phyloP scores from a whole-genome alignment of 2,888 invertebrate species.

The Agrotis ipsilon region DNA sequence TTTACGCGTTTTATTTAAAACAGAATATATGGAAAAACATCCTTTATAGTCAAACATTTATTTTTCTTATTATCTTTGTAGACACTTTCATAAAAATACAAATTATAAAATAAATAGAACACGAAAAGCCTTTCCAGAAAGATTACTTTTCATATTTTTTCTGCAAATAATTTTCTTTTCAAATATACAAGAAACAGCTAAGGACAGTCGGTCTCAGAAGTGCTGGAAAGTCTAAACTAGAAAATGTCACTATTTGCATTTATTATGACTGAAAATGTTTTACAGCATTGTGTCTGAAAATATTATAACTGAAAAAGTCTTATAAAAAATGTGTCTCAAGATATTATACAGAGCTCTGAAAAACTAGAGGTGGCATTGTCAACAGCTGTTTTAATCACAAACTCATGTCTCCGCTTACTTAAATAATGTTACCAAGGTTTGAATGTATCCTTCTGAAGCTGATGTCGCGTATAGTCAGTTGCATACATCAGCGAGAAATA shows the following conservation, averaged over 20 bases:
- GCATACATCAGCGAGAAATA: no score
- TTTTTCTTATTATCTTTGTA: not conserved
- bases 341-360: no score
- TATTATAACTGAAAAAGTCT: conserved; percentile 3
- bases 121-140: not conserved
- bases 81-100: not conserved
- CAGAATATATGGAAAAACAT: not conserved
- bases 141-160: not conserved
- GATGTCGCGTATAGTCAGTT: no score
- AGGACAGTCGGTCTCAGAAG: not conserved
- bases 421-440: no score
- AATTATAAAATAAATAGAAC: not conserved
- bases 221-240: not conserved
- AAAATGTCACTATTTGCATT: conserved; percentile 48
- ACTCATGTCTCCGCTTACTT: no score
- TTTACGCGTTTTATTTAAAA: no score
- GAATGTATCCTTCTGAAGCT: no score
- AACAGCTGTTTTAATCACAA: no score
- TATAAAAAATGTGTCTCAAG: no score
- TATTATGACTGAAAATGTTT: conserved; percentile 27
- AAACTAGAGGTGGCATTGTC: no score
- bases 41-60: not conserved
- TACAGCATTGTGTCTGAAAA: conserved; percentile 9
- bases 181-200: conserved; percentile 8
- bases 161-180: not conserved